These are phyloP conservation scores for Aleiodes sp. DNA, from an alignment of 1,140 invertebrate genomes.

Conservation along the genomic window DNA sequence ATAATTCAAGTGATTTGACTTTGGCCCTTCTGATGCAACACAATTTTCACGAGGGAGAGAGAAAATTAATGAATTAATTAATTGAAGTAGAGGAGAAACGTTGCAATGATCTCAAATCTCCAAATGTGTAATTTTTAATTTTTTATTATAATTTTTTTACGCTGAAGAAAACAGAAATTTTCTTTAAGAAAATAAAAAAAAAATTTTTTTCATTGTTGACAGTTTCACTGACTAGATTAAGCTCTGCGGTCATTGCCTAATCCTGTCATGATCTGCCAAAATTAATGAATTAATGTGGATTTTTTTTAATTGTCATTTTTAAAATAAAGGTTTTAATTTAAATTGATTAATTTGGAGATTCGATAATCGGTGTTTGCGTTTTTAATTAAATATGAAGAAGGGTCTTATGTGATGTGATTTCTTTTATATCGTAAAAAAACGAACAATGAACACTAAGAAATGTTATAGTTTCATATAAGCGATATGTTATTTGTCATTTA, in stretches of 20 bases:
- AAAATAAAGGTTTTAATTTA: not conserved
- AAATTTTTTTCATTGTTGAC: too few species aligned
- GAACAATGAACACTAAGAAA: slow-evolving; percentile 66
- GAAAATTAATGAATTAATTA: not conserved
- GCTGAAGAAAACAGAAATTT: too few species aligned
- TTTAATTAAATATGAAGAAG: slow-evolving; percentile 45
- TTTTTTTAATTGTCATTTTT: not conserved
- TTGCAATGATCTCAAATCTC: not conserved
- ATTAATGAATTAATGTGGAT: not conserved
- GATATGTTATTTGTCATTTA: slow-evolving; percentile 68
- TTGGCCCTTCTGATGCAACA: slow-evolving; percentile 49
- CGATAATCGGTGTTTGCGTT: not conserved
- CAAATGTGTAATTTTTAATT: not conserved
- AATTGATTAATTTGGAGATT: slow-evolving; percentile 5
- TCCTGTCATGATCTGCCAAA: slow-evolving; percentile 47
- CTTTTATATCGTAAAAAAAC: slow-evolving; percentile 66
- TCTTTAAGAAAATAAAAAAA: too few species aligned
- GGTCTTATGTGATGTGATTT: slow-evolving; percentile 67
- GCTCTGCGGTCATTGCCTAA: slow-evolving; percentile 58
- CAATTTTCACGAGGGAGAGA: not conserved
- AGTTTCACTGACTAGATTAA: slow-evolving; percentile 56
- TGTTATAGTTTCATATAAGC: slow-evolving; percentile 68
- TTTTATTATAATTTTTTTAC: not conserved
- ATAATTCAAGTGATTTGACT: slow-evolving; percentile 64
- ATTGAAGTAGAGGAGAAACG: not conserved